phyloP scores from a whole-genome alignment of 2,113 vertebrate genomes.

The Sialia sialis region DNA sequence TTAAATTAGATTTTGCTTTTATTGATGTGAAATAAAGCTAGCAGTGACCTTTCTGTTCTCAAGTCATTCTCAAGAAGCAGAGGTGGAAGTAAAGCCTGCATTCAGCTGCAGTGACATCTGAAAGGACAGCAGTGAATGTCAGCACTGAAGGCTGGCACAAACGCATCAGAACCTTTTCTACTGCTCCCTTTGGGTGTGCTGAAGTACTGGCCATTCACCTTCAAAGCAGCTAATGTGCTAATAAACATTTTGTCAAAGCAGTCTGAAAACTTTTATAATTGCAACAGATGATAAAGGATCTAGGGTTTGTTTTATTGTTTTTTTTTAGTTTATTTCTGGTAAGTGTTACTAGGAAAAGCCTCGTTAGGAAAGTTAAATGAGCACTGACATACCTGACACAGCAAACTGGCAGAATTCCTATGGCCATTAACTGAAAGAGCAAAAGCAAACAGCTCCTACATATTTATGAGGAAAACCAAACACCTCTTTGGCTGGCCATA shows the following conservation, averaged over 20 bases:
- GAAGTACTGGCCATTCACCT: background rate
- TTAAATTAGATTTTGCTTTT: background rate
- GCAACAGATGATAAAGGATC: background rate
- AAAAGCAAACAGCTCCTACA: conserved; percentile 10
- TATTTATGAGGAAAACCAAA: conserved; percentile 15
- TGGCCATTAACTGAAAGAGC: conserved; percentile 5
- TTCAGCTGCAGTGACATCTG: background rate
- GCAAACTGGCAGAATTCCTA: conserved; percentile 8
- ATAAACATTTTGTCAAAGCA: background rate
- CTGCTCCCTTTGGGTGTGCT: background rate
- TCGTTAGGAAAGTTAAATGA: background rate
- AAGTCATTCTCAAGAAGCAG: background rate
- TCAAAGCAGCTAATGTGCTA: background rate
- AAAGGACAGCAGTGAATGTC: background rate
- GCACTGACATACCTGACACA: background rate
- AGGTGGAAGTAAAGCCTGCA: background rate
- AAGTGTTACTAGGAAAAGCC: background rate
- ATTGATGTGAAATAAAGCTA: background rate
- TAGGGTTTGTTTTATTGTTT: background rate
- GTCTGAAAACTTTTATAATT: background rate
- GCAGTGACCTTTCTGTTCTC: background rate
- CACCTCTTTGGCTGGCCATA: background rate
- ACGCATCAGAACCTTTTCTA: background rate
- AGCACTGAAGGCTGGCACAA: background rate
- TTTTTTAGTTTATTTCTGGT: background rate